Percentiles rank a stretch among this genome's conserved stretches.
phyloP scores from a whole-genome alignment of 1,140 invertebrate genomes.

The Calliphora vicina region DNA sequence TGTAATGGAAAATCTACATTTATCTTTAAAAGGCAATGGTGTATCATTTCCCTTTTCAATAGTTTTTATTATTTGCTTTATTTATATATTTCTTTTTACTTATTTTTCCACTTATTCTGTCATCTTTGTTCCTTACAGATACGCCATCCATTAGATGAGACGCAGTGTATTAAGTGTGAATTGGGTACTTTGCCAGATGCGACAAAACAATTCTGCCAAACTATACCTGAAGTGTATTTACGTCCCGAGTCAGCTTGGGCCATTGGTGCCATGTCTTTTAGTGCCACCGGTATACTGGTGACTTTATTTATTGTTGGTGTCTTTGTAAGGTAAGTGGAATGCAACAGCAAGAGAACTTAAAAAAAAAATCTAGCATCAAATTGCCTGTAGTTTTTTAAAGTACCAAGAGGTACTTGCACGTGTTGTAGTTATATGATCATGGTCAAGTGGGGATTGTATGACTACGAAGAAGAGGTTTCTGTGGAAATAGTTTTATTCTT shows the following conservation, averaged over 20 bases:
- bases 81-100: too few species aligned
- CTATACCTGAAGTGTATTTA: slow-evolving; percentile 87
- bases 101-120: background rate
- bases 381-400: too few species aligned
- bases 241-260: slow-evolving; percentile 83
- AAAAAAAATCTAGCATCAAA: too few species aligned
- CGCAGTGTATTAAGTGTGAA: slow-evolving; percentile 82
- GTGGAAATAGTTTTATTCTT: background rate
- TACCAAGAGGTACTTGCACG: too few species aligned
- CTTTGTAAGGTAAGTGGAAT: slow-evolving; percentile 65
- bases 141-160: slow-evolving; percentile 79
- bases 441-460: background rate
- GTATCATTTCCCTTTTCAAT: too few species aligned
- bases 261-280: slow-evolving; percentile 86
- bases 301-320: slow-evolving; percentile 75
- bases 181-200: slow-evolving; percentile 82
- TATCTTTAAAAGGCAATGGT: too few species aligned
- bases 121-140: slow-evolving; percentile 68
- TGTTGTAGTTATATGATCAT: background rate
- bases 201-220: slow-evolving; percentile 75
- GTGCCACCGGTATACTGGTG: slow-evolving; percentile 79
- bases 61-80: background rate
- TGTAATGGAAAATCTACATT: too few species aligned
- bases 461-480: too few species aligned
- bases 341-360: background rate